Evolutionary conservation across 1,140 invertebrate species (phyloP).

Genomic region (Drosophila lowei): DNA sequence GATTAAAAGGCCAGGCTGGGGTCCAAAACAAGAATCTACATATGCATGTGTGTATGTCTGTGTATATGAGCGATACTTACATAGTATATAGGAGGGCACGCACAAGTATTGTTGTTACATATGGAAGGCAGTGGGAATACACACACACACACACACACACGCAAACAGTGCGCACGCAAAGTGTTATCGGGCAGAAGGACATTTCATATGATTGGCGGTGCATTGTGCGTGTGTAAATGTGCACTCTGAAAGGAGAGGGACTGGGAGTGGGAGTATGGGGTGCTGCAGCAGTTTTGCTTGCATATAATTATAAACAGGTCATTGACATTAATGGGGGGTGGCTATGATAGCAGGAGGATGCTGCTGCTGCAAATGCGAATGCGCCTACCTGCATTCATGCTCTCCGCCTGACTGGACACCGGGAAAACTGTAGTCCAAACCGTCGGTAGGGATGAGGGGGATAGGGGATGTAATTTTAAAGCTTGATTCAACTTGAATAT

Average conservation of each 20-base stretch:
- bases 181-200: slow-evolving; percentile 67
- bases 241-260: slow-evolving; percentile 8
- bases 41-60: no score
- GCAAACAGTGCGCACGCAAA: slow-evolving; percentile 50
- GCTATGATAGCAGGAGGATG: slow-evolving; percentile 17
- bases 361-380: not conserved
- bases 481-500: not conserved
- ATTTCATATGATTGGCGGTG: slow-evolving; percentile 64
- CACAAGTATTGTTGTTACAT: slow-evolving; percentile 10
- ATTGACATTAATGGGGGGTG: slow-evolving; percentile 68
- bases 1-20: no score
- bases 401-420: slow-evolving; percentile 40
- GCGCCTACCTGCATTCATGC: slow-evolving; percentile 34
- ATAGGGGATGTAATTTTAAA: no score
- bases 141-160: slow-evolving; percentile 45
- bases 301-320: slow-evolving; percentile 81
- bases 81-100: not conserved
- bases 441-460: no score
- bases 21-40: no score
- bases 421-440: slow-evolving; percentile 10
- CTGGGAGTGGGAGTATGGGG: slow-evolving; percentile 16
- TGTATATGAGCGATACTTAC: no score
- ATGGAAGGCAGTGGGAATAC: slow-evolving; percentile 22
- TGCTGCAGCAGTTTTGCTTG: slow-evolving; percentile 69
- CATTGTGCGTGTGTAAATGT: slow-evolving; percentile 31